Percentiles rank a stretch among this genome's conserved stretches.
Evolutionary conservation across 2,797 vertebrate species (phyloP).

Genomic region (Melanotaenia maccullochi): DNA sequence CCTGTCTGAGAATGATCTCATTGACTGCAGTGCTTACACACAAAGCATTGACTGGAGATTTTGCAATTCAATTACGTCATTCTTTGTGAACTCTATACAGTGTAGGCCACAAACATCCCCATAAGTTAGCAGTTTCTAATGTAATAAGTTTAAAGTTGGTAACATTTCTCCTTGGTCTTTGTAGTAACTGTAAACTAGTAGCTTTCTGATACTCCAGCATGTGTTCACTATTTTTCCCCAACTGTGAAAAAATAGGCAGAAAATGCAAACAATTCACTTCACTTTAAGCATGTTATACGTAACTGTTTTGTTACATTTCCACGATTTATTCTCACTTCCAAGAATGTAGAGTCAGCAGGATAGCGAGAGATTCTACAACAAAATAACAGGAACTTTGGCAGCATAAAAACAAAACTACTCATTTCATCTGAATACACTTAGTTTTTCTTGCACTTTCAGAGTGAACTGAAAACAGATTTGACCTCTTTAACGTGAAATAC

Average conservation of each 20-base stretch:
- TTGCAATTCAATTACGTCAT: constrained; percentile 27
- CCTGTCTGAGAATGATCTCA: constrained; percentile 45
- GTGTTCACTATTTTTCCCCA: neutral
- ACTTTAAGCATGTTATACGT: neutral
- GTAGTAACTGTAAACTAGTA: neutral
- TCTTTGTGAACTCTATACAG: constrained; percentile 3
- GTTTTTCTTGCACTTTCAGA: neutral
- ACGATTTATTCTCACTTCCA: neutral
- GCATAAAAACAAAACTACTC: neutral
- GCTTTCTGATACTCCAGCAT: neutral
- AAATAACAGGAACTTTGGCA: neutral
- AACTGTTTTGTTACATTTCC: neutral
- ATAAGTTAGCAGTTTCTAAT: constrained; percentile 14
- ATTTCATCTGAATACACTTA: neutral
- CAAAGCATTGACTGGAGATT: constrained; percentile 25
- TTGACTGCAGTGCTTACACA: constrained; percentile 40
- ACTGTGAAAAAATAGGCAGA: neutral
- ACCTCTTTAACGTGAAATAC: neutral
- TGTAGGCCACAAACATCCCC: neutral
- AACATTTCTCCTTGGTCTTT: neutral
- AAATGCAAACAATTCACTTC: neutral
- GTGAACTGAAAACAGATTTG: neutral
- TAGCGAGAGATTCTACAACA: neutral
- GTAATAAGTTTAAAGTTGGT: neutral
- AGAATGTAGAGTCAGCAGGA: neutral